Evolutionary conservation across 2,888 invertebrate species (phyloP).

Genomic region (Endomychus coccineus): DNA sequence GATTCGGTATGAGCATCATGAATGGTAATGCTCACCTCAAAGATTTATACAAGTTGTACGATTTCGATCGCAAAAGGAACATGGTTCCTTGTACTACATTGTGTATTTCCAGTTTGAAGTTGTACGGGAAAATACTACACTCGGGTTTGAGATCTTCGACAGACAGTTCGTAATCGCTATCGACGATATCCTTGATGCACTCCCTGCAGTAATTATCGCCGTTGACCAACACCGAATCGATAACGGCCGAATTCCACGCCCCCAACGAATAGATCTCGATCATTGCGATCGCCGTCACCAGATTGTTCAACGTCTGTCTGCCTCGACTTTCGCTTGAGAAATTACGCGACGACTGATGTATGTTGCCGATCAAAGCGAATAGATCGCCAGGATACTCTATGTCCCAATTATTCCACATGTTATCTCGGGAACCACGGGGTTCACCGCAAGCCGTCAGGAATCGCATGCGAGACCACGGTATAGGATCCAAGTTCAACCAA

Average conservation of each 20-base stretch:
- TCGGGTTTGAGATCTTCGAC: constrained; percentile 50
- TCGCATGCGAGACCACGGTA: constrained; percentile 37
- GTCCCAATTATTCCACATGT: constrained; percentile 59
- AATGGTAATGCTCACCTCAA: constrained; percentile 35
- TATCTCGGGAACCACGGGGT: constrained; percentile 26
- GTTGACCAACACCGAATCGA: constrained; percentile 55
- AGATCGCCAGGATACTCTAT: constrained; percentile 61
- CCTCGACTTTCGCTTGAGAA: constrained; percentile 52
- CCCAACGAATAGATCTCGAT: constrained; percentile 51
- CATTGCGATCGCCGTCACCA: constrained; percentile 45
- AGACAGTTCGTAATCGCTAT: constrained; percentile 51
- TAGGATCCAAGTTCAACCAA: constrained; percentile 38
- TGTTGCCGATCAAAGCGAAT: constrained; percentile 59
- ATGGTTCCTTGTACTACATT: constrained; percentile 55
- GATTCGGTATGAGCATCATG: background rate
- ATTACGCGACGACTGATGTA: constrained; percentile 53
- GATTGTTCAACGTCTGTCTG: constrained; percentile 41
- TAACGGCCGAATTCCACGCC: constrained; percentile 56
- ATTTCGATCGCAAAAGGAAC: constrained; percentile 49
- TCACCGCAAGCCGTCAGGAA: constrained; percentile 28
- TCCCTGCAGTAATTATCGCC: constrained; percentile 53
- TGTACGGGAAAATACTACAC: constrained; percentile 52
- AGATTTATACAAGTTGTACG: constrained; percentile 58
- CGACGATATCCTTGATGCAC: constrained; percentile 44
- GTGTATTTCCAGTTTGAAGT: constrained; percentile 51